Percentiles rank a stretch among this genome's conserved stretches.
These are phyloP conservation scores for Drosophila subpulchrella DNA, from an alignment of 1,140 invertebrate species.

Conservation along the genomic window DNA sequence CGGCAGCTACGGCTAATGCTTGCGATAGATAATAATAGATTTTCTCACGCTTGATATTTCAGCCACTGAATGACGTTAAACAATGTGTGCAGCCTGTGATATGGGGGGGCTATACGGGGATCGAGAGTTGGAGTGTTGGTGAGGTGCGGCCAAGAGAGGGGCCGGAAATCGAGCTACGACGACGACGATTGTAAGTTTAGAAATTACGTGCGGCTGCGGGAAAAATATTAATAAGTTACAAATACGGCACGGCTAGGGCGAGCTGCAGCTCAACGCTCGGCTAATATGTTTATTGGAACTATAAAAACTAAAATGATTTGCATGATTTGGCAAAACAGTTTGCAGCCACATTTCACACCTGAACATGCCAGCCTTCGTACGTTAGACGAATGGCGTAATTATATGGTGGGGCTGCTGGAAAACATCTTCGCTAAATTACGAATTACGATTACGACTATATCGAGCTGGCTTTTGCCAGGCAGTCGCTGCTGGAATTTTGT, in stretches of 20 bases:
- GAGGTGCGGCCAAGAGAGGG: conserved; percentile 24
- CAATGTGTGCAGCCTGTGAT: conserved; percentile 67
- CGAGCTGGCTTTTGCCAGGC: background rate
- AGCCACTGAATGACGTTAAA: conserved; percentile 79
- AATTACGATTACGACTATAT: conserved; percentile 44
- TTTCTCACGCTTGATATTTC: conserved; percentile 83
- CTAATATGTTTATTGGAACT: conserved; percentile 77
- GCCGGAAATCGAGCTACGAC: conserved; percentile 74
- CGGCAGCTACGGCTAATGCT: conserved; percentile 44
- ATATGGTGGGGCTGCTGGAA: conserved; percentile 35
- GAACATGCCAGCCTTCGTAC: conserved; percentile 32
- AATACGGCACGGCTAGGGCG: conserved; percentile 51
- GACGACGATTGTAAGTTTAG: conserved; percentile 65
- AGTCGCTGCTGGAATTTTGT: conserved; percentile 62
- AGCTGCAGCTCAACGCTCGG: conserved; percentile 40
- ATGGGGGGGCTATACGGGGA: conserved; percentile 29
- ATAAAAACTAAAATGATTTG: conserved; percentile 71
- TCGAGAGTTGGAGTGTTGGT: background rate
- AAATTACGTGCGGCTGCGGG: conserved; percentile 70
- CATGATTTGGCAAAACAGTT: conserved; percentile 70
- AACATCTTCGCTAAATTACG: conserved; percentile 66
- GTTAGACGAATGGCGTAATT: conserved; percentile 56
- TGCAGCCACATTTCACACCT: conserved; percentile 66
- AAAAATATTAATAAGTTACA: conserved; percentile 78
- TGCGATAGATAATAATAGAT: conserved; percentile 80